Percentiles rank a stretch among this genome's conserved stretches.
Evolutionary conservation across 2,888 invertebrate genomes (phyloP).

Genomic region (Hetaerina titia): DNA sequence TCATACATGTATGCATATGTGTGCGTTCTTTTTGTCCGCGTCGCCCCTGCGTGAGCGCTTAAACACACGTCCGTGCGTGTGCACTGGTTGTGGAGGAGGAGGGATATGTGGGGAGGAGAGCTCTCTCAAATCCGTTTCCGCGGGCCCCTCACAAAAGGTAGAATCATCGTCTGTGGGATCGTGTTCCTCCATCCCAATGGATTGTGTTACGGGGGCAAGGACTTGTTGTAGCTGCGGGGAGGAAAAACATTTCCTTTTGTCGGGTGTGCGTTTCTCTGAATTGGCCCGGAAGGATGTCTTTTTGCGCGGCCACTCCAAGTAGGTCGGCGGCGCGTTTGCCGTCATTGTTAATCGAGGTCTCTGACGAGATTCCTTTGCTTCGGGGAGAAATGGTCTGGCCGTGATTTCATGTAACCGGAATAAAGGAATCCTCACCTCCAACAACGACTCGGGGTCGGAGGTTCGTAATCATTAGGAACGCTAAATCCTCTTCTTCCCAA

Average conservation of each 20-base stretch:
- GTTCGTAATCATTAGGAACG: too few species aligned
- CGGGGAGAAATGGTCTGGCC: too few species aligned
- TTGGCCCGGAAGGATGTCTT: not conserved
- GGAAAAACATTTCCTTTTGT: not conserved
- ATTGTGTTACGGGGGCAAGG: not conserved
- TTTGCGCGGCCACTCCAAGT: not conserved
- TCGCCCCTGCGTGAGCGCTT: too few species aligned
- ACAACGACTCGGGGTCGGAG: too few species aligned
- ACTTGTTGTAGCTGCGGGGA: not conserved
- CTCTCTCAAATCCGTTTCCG: conserved; percentile 1
- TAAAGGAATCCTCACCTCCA: too few species aligned
- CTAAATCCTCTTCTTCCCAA: too few species aligned
- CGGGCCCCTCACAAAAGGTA: not conserved
- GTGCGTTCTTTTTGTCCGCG: too few species aligned
- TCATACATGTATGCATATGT: too few species aligned
- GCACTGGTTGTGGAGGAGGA: too few species aligned
- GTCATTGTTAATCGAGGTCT: not conserved
- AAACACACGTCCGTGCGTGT: too few species aligned
- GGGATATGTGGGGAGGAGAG: not conserved
- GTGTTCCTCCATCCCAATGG: not conserved
- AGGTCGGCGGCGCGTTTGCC: not conserved
- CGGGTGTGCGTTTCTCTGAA: not conserved
- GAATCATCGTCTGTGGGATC: not conserved
- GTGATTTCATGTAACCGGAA: too few species aligned
- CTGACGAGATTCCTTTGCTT: not conserved